These are phyloP conservation scores for Nicator chloris DNA, from an alignment of 2,113 vertebrate species.

Conservation along the genomic window DNA sequence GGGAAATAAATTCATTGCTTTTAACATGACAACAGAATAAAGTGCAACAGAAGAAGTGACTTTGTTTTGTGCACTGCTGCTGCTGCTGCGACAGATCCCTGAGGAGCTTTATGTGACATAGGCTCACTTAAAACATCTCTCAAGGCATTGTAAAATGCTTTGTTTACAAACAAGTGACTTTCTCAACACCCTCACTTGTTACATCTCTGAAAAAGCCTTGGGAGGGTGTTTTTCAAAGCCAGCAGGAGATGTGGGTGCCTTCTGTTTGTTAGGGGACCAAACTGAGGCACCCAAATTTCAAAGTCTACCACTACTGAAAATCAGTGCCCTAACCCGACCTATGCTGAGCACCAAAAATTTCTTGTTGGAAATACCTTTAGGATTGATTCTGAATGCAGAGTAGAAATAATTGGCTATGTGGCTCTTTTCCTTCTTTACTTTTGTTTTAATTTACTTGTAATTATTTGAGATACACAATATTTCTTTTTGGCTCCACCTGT, in stretches of 20 bases:
- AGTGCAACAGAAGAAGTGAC: conserved; percentile 70
- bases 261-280: not conserved
- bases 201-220: not conserved
- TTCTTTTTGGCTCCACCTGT: not conserved
- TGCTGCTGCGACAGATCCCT: conserved; percentile 48
- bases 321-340: accelerated
- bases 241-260: not conserved
- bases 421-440: not conserved
- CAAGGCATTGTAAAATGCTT: conserved; percentile 56
- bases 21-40: conserved; percentile 78
- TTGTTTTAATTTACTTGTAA: not conserved
- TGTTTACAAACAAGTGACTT: conserved; percentile 66
- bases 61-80: conserved; percentile 65
- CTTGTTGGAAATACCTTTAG: not conserved
- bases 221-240: not conserved
- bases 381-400: not conserved
- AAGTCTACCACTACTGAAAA: not conserved
- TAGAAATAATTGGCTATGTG: not conserved
- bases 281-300: not conserved
- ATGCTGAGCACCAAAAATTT: not conserved
- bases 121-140: conserved; percentile 45
- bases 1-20: conserved; percentile 80
- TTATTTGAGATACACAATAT: accelerated
- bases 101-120: conserved; percentile 37
- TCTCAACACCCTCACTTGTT: conserved; percentile 13